phyloP scores from a whole-genome alignment of 2,888 invertebrate genomes.

The Phrixothrix hirtus region DNA sequence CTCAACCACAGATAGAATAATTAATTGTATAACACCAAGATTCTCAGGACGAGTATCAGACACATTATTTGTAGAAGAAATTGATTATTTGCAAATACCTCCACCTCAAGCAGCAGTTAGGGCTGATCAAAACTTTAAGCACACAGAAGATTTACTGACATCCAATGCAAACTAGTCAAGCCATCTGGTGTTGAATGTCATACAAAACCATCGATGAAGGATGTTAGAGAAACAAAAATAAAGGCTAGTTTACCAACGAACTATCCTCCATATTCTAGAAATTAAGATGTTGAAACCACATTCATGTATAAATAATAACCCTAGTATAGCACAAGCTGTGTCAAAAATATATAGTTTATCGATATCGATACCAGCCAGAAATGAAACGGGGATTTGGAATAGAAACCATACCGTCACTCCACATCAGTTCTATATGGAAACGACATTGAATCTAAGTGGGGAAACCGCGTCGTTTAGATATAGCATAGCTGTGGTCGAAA shows the following conservation, averaged over 20 bases:
- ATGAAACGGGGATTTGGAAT: too few species aligned
- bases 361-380: too few species aligned
- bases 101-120: conserved; percentile 4
- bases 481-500: too few species aligned
- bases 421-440: too few species aligned
- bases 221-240: conserved; percentile 26
- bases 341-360: too few species aligned
- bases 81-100: conserved; percentile 6
- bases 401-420: too few species aligned
- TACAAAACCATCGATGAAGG: conserved; percentile 19
- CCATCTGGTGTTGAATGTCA: conserved; percentile 31
- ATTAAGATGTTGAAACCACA: conserved; percentile 26
- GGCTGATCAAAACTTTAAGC: conserved; percentile 34
- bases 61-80: too few species aligned
- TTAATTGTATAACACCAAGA: conserved; percentile 32
- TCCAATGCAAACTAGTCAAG: conserved; percentile 27
- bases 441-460: too few species aligned
- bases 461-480: too few species aligned
- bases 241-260: conserved; percentile 11
- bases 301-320: conserved; percentile 8
- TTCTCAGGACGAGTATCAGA: conserved; percentile 33
- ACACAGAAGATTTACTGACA: conserved; percentile 24
- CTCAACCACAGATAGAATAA: conserved; percentile 36
- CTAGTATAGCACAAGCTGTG: too few species aligned
- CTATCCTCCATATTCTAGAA: conserved; percentile 22